phyloP scores from a whole-genome alignment of 2,113 vertebrate genomes.

The Circaetus cinerascens region DNA sequence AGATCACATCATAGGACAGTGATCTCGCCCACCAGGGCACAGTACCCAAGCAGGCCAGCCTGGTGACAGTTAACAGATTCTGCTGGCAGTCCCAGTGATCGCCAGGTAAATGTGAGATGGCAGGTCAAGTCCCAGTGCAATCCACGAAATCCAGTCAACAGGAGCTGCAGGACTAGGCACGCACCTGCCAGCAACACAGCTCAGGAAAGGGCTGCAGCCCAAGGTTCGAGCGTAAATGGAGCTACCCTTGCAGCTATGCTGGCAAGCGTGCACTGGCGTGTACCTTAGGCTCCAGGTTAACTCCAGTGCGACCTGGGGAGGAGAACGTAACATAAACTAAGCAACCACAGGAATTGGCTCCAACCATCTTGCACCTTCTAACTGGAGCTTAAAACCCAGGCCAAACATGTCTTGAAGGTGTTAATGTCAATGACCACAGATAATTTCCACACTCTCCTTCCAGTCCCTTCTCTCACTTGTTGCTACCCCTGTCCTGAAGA shows the following conservation, averaged over 20 bases:
- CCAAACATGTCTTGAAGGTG: rapidly evolving
- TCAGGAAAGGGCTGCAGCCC: not conserved
- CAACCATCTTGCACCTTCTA: not conserved
- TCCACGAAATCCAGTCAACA: not conserved
- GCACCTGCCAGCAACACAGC: not conserved
- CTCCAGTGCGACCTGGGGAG: not conserved
- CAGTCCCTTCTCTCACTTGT: not conserved
- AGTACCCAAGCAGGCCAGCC: not conserved
- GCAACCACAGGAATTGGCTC: not conserved
- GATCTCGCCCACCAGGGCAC: not conserved
- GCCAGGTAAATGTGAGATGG: not conserved
- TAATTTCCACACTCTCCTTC: not conserved
- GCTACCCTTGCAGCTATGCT: not conserved
- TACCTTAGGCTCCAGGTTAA: not conserved
- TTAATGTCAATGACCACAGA: not conserved
- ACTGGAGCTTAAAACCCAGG: not conserved
- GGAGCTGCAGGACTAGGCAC: not conserved
- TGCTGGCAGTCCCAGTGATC: not conserved
- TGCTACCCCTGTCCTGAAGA: not conserved
- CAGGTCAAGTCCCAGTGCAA: not conserved
- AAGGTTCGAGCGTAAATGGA: not conserved
- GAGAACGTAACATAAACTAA: not conserved
- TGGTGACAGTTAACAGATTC: not conserved
- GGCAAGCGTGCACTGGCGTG: rapidly evolving
- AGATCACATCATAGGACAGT: not conserved